A percentile compares a stretch with the other conserved stretches of the same genome.
Conservation (phyloP, 2,888 invertebrate species). For the Nymphalis polychloros region DNA sequence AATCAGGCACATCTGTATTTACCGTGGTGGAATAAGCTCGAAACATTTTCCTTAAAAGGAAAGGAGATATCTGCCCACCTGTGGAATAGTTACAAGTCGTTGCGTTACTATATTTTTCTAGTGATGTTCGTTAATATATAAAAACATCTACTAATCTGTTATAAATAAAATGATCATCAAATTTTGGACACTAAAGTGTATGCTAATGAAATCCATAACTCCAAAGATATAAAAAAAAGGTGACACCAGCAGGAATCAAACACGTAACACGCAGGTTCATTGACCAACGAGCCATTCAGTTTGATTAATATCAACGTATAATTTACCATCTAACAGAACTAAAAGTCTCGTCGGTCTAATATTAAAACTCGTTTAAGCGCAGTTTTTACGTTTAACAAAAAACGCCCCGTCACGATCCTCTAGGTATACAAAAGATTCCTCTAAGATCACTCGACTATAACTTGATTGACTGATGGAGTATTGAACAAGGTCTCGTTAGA, state of each 20-base stretch:
- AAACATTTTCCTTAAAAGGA: too few species aligned
- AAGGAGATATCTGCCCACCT: too few species aligned
- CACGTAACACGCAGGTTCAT: slow-evolving; percentile 1
- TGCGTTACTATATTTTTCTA: too few species aligned
- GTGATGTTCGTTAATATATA: too few species aligned
- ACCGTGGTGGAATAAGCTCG: too few species aligned
- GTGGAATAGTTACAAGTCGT: too few species aligned
- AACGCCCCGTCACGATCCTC: background rate
- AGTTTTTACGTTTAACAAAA: slow-evolving; percentile 6
- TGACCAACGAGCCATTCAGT: background rate
- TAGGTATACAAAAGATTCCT: background rate
- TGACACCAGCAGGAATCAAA: background rate
- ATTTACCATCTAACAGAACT: background rate
- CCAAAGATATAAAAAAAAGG: background rate
- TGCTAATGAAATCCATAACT: too few species aligned
- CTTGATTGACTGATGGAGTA: background rate
- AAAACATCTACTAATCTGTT: too few species aligned
- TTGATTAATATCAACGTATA: background rate
- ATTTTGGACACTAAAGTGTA: too few species aligned
- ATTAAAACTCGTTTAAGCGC: slow-evolving; percentile 2
- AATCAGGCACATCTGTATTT: too few species aligned
- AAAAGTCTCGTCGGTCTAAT: background rate
- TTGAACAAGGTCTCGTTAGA: background rate
- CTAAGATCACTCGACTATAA: slow-evolving; percentile 3
- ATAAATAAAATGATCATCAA: too few species aligned